Base-by-base conservation (phyloP, 1,140 invertebrate genomes). In the Leptonema lineaticorne region DNA sequence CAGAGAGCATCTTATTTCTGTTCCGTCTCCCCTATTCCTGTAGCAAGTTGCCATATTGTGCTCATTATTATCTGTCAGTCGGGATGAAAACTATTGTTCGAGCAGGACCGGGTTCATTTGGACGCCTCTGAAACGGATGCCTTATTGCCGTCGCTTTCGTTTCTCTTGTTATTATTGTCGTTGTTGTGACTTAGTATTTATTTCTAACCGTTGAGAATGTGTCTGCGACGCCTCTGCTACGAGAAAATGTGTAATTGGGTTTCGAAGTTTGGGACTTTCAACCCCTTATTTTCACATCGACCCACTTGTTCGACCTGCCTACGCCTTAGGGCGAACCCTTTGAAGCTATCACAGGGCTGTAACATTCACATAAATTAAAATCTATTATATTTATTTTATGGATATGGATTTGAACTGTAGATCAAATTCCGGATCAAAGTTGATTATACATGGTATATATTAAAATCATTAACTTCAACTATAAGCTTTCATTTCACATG, bases 221-320 rank as follows among this genome's bases (percentile, higher is more conserved):
- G 37, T 41, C 9, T 16, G n/a, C 46, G 46, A 48, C 46, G 46
- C 50, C 50, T 41, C 16, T 16, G 37, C 16, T 24, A n/a, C n/a
- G n/a, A n/a, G 50, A 53, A 53, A 53, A 53, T 53, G 50, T 53
- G 50, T 53, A 53, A 53, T 53, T 53, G 50, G 50, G 50, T 53
- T 53, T 24, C 50, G 22, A 53, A 53, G 50, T 53, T 53, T 53
- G 22, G 50, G 37, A 41, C 37, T 14, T 16, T 41, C 37, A 41
- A 41, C 37, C 37, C 9, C 37, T 41, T 41, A 16, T 11, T 41
- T 16, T 41, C 37, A 16, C 37, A 9, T 2, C 16, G 2, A 9
- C 37, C 37, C 9, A n/a, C n/a, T n/a, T n/a, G n/a, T n/a, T n/a
- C n/a, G n/a, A n/a, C n/a, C n/a, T n/a, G n/a, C n/a, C n/a, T n/a